Base-by-base conservation (phyloP, 30 jellyfish, hydroid and myxozoan species). In the Aurelia coerulea region DNA sequence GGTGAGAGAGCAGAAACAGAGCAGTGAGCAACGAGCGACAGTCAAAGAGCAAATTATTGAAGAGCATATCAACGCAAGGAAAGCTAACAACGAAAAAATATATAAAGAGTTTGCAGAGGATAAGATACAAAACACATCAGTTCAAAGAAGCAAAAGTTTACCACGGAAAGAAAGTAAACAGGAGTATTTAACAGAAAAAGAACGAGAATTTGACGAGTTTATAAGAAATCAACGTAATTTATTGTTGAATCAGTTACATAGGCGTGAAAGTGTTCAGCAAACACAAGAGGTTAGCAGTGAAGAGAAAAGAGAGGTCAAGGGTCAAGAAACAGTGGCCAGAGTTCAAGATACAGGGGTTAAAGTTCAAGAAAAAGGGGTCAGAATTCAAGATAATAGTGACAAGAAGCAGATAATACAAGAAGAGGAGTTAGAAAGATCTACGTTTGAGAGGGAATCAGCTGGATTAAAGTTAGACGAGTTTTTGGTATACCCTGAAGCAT, bases 161-260 rank as follows among this genome's bases (percentile, higher is more conserved):
- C 94, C 88, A 3, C 52, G 88, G 17, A 79, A 76, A 10, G 42
- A 62, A 69, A 63, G 41, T 68, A 76, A 67, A 74, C 59, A 74
- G 54, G 83, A 73, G 29, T 74, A 73, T 50, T 64, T 37, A 37
- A 54, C 56, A 46, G 79, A 66, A 41, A 86, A 86, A 29, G 72
- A 86, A 58, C 56, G 5, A 63, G 90, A 76, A 37, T 86, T 86
- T 66, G 95, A 76, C 35, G 85, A 86, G 39, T 86, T 86, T 42
- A 78, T 86, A 4, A 66, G 90, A 62, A 86, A 86, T 66, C 95
- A 76, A 76, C 52, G 95, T 31, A 86, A 86, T 65, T 5, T 67
- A 29, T 62, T 78, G 72, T 66, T 86, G 12, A 65, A 78, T 65
- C 89, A 78, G 52, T 46, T 85, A 68, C 33, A 50, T 3, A 34